A percentile compares a stretch with the other conserved stretches of the same genome.
Evolutionary conservation across 1,140 invertebrate species (phyloP).

Genomic region (Drosophila tani): DNA sequence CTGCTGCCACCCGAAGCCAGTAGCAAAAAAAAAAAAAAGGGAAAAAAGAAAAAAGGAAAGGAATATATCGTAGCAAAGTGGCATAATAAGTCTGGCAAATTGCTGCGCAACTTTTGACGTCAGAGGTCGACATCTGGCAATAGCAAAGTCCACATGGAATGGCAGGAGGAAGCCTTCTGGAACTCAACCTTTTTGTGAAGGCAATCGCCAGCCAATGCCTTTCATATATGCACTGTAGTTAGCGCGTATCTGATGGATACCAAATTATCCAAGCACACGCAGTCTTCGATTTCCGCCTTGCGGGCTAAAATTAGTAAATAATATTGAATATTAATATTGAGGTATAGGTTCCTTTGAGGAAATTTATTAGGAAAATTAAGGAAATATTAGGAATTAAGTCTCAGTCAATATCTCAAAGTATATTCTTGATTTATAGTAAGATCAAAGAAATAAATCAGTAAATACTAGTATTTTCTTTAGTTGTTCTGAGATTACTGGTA

Average conservation of each 20-base stretch:
- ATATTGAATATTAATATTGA: slow-evolving; percentile 1
- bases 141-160: slow-evolving; percentile 22
- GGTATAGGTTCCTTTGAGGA: neutral
- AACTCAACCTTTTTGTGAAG: slow-evolving; percentile 5
- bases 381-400: too few relatives aligned
- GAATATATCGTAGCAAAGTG: slow-evolving; percentile 26
- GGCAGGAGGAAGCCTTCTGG: slow-evolving; percentile 20
- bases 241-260: slow-evolving; percentile 63
- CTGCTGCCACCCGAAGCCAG: slow-evolving; percentile 14
- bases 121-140: slow-evolving; percentile 69
- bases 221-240: slow-evolving; percentile 40
- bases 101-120: slow-evolving; percentile 63
- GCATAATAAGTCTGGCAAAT: slow-evolving; percentile 53
- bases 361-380: neutral
- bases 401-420: too few relatives aligned
- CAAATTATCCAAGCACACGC: slow-evolving; percentile 39
- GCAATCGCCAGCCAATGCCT: slow-evolving; percentile 60
- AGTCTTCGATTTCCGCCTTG: slow-evolving; percentile 11
- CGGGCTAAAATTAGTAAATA: neutral
- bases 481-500: neutral
- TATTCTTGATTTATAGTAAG: neutral
- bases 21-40: slow-evolving; percentile 7
- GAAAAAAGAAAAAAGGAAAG: slow-evolving; percentile 11
- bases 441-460: neutral
- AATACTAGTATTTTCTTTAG: neutral